Evolutionary conservation across 2,888 invertebrate species (phyloP).

Genomic region (Cyclophora punctaria): DNA sequence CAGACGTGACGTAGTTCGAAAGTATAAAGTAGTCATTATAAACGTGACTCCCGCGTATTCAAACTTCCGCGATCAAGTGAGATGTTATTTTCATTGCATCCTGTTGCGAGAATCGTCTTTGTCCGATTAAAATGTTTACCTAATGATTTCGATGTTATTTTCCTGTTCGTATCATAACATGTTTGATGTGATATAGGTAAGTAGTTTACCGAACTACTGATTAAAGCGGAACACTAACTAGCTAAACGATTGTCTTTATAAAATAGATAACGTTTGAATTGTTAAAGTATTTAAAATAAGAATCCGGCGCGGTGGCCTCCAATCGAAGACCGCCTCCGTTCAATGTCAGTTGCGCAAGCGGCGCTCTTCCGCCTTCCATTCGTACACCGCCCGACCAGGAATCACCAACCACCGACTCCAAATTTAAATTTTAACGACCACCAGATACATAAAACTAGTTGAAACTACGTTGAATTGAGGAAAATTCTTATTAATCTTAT

Average conservation of each 20-base stretch:
- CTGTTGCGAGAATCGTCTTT: constrained; percentile 40
- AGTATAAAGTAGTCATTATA: constrained; percentile 14
- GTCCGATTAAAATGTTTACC: constrained; percentile 28
- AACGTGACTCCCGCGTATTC: constrained; percentile 28
- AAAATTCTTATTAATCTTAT: too few relatives aligned
- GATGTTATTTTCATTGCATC: constrained; percentile 34
- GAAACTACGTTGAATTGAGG: neutral
- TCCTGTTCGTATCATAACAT: constrained; percentile 27
- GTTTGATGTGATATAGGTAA: too few relatives aligned
- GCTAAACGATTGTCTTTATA: neutral
- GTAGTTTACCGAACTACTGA: too few relatives aligned
- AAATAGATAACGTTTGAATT: constrained; percentile 31
- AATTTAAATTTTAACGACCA: constrained; percentile 44
- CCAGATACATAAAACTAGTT: neutral
- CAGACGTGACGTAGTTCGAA: constrained; percentile 8
- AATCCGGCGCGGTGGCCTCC: constrained; percentile 63
- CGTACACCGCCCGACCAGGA: constrained; percentile 51
- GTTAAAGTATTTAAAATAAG: constrained; percentile 40
- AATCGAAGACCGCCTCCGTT: constrained; percentile 53
- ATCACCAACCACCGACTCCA: constrained; percentile 41
- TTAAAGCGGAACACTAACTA: constrained; percentile 1
- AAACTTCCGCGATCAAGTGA: constrained; percentile 10
- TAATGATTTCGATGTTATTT: constrained; percentile 26
- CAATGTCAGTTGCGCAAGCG: constrained; percentile 75
- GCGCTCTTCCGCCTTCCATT: constrained; percentile 62